Evolutionary conservation across 2,888 invertebrate species (phyloP).

Genomic region (Cheilosia soror): DNA sequence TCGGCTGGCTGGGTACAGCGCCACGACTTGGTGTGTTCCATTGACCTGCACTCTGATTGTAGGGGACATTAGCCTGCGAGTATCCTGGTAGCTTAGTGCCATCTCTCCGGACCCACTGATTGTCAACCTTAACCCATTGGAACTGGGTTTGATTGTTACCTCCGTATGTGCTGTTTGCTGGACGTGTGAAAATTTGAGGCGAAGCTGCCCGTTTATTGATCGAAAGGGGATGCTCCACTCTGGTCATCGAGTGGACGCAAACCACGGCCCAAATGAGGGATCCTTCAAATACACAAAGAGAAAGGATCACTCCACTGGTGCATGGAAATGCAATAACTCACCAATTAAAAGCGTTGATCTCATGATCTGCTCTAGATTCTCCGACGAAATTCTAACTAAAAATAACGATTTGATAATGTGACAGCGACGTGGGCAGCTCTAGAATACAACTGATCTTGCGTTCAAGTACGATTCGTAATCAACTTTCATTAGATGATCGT

Average conservation of each 20-base stretch:
- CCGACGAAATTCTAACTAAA: conserved; percentile 21
- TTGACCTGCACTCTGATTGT: conserved; percentile 47
- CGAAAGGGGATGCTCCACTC: conserved; percentile 5
- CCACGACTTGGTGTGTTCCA: conserved; percentile 38
- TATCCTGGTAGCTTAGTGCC: conserved; percentile 58
- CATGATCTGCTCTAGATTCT: conserved; percentile 49
- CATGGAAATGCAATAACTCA: conserved; percentile 11
- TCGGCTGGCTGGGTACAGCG: conserved; percentile 27
- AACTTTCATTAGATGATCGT: conserved; percentile 22
- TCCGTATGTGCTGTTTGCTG: conserved; percentile 1
- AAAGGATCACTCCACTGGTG: not conserved
- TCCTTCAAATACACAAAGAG: conserved; percentile 8
- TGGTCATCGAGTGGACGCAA: conserved; percentile 33
- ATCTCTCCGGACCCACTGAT: conserved; percentile 63
- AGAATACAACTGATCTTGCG: conserved; percentile 39
- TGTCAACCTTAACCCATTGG: conserved; percentile 67
- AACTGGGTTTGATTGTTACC: conserved; percentile 44
- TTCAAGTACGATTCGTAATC: conserved; percentile 53
- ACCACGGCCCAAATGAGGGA: conserved; percentile 35
- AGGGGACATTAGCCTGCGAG: conserved; percentile 60
- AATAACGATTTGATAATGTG: conserved; percentile 33
- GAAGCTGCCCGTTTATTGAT: conserved; percentile 50
- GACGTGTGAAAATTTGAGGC: conserved; percentile 38
- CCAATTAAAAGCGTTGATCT: conserved; percentile 65
- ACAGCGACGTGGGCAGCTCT: conserved; percentile 48